Evolutionary conservation across 1,140 invertebrate species (phyloP), one percentile per base, ranked within the genome.

Genomic region (Caenorhabditis remanei): DNA sequence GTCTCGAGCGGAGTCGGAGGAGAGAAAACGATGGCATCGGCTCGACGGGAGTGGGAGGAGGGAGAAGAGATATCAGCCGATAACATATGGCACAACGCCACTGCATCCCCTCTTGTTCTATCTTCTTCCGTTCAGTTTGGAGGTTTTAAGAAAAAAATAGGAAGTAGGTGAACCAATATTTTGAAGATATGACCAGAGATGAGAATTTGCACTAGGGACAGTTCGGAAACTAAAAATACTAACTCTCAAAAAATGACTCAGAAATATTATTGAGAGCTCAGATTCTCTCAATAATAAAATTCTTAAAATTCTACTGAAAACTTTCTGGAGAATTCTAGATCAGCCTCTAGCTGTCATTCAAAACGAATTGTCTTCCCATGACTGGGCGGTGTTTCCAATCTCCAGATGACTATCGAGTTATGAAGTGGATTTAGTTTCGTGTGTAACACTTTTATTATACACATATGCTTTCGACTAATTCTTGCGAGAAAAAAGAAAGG

Each of bases 391-490:
- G n/a, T 79, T 63, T 63, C 61, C 21, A 32, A 13, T 32, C 46
- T 79, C n/a, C 71, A 79, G 71, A 79, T 50, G 71, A 79, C 46
- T 79, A 79, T 79, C 43, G 71, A 79, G 71, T 79, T 79, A 79
- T 79, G 71, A 79, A 79, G 71, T 79, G 71, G 43, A 79, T 50
- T 79, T 79, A 46, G 71, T 46, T 79, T 50, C 4, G 0, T 63
- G 71, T 79, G 71, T 79, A 79, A 79, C 43, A 79, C 41, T 79
- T 79, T 79, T 79, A 79, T 79, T 79, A 46, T 79, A 79, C 71
- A 79, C 71, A 79, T 79, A 79, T 79, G 71, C 46, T 79, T 75
- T 75, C 19, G 84, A 85, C 67, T 85, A 67, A 85, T 85, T 50
- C 50, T 85, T 53, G 50, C 40, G 48, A 48, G 82, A 83, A 83